Evolutionary conservation across 2,113 vertebrate species (phyloP), one percentile per base, ranked within the genome.

Genomic region (Oxyura jamaicensis): DNA sequence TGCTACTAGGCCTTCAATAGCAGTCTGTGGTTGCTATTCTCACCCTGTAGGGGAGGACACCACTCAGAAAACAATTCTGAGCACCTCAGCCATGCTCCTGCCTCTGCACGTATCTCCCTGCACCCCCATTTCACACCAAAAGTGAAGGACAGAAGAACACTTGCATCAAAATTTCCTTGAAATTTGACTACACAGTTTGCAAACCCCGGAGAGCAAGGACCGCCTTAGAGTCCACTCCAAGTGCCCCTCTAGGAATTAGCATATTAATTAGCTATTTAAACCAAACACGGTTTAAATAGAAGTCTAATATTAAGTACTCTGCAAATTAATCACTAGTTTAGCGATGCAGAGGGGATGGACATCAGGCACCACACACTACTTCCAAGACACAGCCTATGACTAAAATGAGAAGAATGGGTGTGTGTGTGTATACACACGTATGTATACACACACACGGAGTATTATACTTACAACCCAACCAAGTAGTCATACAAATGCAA

Each of bases 401-500:
- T 86, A 62, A 80, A 87, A 42, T 53, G 3, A 72, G 83, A 80
- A 59, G 26, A 52, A 41, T 16, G 41, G 13, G 13, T 41, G 13
- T 41, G 39, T 36, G 11, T 55, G 7, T 29, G 2, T 55, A 55
- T 29, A 28, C 22, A 50, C 48, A 50, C 6, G 20, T 23, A 23
- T 50, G 23, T 50, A 50, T 22, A 6, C 29, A 56, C 6, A 3
- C 0, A 19, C 1, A 33, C 10, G 11, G 42, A 6, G 11, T 25
- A 18, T 13, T 48, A 22, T 55, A 46, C 3, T 15, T 5, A 16
- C 2, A 79, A 22, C 5, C 14, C 26, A 59, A 52, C 44, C 26
- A 53, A 86, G 56, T 58, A 66, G 67, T 42, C 4, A 1, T 25
- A 62, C 19, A 58, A 60, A 44, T 4, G 69, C n/a, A 75, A 71